Percentiles rank a stretch among this genome's conserved stretches.
phyloP scores from a whole-genome alignment of 92 coral and sea anemone species.

The Isaurus tuberculatus region DNA sequence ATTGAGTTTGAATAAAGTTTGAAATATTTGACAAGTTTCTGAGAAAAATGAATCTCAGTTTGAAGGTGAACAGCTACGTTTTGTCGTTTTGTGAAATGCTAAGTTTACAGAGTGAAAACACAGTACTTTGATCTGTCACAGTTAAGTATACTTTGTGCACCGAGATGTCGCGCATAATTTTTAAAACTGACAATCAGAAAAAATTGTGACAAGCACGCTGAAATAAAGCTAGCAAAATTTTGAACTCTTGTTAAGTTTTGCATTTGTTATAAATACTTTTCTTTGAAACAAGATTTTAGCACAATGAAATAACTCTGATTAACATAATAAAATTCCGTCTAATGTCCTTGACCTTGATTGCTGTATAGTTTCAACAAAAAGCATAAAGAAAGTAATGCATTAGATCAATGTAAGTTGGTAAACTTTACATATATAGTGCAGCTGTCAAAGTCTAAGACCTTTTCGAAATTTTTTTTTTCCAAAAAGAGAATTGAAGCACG shows the following conservation, averaged over 20 bases:
- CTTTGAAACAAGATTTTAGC: neutral
- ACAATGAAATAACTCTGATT: too few relatives aligned
- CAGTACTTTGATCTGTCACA: neutral
- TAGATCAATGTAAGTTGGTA: too few relatives aligned
- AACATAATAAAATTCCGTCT: too few relatives aligned
- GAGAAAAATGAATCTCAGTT: neutral
- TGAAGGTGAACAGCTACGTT: neutral
- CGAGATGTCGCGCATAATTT: neutral
- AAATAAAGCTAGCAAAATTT: neutral
- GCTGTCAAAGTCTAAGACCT: too few relatives aligned
- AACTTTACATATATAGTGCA: too few relatives aligned
- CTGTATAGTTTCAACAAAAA: too few relatives aligned
- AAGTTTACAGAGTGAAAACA: neutral
- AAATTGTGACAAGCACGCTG: neutral
- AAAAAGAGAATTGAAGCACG: too few relatives aligned
- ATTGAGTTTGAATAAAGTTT: neutral
- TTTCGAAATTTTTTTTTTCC: too few relatives aligned
- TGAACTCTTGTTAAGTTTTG: neutral
- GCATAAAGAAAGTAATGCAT: too few relatives aligned
- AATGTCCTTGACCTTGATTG: too few relatives aligned
- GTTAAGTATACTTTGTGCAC: neutral
- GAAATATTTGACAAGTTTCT: neutral
- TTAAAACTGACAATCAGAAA: neutral
- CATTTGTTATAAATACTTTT: neutral
- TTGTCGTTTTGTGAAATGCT: neutral